A percentile compares a stretch with the other conserved stretches of the same genome.
Conservation (phyloP, 2,888 invertebrate genomes). For the Lithophane leautieri region DNA sequence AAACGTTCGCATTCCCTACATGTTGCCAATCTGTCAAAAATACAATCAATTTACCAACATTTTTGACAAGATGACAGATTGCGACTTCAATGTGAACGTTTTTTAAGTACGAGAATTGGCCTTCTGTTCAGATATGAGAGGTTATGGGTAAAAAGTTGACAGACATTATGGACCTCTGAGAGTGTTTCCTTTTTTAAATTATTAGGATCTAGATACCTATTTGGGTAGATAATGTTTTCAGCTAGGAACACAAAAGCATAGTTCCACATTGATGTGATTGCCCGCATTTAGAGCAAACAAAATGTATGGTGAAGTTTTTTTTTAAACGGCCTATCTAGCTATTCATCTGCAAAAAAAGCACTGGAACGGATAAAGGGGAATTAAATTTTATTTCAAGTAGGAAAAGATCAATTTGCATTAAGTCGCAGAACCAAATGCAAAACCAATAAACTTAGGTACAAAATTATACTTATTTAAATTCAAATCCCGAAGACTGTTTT, state of each 20-base stretch:
- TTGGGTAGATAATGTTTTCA: too few relatives aligned
- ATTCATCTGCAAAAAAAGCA: background rate
- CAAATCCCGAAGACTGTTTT: conserved; percentile 16
- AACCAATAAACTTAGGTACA: conserved; percentile 9
- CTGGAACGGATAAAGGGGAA: fast-evolving
- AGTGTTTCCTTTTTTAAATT: background rate
- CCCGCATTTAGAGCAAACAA: too few relatives aligned
- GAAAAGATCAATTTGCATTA: background rate
- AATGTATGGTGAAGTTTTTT: background rate
- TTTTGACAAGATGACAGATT: too few relatives aligned
- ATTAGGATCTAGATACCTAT: background rate
- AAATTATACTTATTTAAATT: conserved; percentile 30
- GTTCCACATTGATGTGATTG: background rate
- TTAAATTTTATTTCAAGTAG: background rate
- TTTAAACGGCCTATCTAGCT: background rate
- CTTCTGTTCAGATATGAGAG: too few relatives aligned
- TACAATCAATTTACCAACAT: too few relatives aligned
- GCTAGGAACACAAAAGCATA: background rate
- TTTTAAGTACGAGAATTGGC: too few relatives aligned
- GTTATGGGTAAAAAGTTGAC: too few relatives aligned
- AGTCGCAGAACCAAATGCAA: background rate
- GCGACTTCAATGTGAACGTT: too few relatives aligned
- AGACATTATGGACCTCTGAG: too few relatives aligned
- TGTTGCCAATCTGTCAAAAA: too few relatives aligned
- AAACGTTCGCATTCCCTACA: too few relatives aligned